A percentile compares a stretch with the other conserved stretches of the same genome.
These are phyloP conservation scores for Alca torda DNA, from an alignment of 2,797 vertebrate species.

Conservation along the genomic window DNA sequence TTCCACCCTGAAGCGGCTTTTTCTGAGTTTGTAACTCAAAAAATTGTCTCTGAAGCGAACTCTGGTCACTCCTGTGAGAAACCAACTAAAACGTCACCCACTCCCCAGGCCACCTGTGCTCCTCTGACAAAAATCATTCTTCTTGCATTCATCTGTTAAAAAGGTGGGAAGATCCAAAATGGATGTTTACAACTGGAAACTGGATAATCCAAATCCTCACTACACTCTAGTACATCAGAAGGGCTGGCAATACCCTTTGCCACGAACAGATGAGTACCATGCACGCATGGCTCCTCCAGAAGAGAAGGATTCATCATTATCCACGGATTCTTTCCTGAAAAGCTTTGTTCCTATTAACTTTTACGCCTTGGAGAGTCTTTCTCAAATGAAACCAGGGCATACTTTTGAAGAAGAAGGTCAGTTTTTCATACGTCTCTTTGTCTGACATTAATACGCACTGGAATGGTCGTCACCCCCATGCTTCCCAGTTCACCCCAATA, in stretches of 20 bases:
- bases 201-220: background rate
- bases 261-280: accelerated
- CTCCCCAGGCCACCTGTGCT: background rate
- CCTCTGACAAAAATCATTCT: background rate
- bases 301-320: background rate
- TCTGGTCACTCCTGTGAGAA: background rate
- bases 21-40: background rate
- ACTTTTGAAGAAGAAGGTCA: background rate
- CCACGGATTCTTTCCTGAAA: background rate
- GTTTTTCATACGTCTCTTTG: background rate
- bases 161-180: background rate
- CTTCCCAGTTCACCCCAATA: background rate
- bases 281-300: background rate
- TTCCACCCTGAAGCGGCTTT: background rate
- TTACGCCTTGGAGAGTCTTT: background rate
- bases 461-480: background rate
- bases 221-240: background rate
- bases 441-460: background rate
- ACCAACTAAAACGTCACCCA: accelerated
- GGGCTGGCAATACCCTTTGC: background rate
- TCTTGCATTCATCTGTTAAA: background rate
- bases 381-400: background rate
- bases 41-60: background rate
- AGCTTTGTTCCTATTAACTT: background rate
- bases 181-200: background rate